phyloP scores from a whole-genome alignment of 2,113 vertebrate genomes.

The Thunnus thynnus region DNA sequence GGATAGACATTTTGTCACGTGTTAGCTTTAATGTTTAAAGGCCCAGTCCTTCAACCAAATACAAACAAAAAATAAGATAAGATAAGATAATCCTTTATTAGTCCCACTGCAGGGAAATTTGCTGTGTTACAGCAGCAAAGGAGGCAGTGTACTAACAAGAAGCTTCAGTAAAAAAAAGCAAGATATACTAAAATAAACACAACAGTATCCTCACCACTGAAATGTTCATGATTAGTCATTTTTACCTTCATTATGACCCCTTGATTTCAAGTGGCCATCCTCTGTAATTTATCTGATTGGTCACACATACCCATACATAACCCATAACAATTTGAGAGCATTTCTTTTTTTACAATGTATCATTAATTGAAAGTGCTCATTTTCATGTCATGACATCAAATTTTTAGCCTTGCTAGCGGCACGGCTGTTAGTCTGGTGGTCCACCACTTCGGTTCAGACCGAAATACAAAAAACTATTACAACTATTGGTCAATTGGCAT shows the following conservation, averaged over 20 bases:
- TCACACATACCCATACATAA: neutral
- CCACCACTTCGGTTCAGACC: too few relatives aligned
- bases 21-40: conserved; percentile 33
- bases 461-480: too few relatives aligned
- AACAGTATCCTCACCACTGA: neutral
- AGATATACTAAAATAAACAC: too few relatives aligned
- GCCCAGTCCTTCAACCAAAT: conserved; percentile 16
- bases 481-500: too few relatives aligned
- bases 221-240: neutral
- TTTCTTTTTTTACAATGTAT: neutral
- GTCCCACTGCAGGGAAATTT: too few relatives aligned
- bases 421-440: too few relatives aligned
- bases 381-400: neutral
- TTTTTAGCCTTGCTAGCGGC: too few relatives aligned
- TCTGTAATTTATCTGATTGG: conserved; percentile 16
- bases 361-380: neutral
- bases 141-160: too few relatives aligned
- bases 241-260: conserved; percentile 10
- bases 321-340: neutral
- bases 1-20: conserved; percentile 7
- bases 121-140: too few relatives aligned
- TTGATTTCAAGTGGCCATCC: conserved; percentile 19
- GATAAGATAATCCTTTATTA: too few relatives aligned
- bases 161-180: too few relatives aligned
- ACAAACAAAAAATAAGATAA: neutral